A percentile compares a stretch with the other conserved stretches of the same genome.
Conservation (phyloP, 1,140 invertebrate genomes). For the Drosophila watanabei region DNA sequence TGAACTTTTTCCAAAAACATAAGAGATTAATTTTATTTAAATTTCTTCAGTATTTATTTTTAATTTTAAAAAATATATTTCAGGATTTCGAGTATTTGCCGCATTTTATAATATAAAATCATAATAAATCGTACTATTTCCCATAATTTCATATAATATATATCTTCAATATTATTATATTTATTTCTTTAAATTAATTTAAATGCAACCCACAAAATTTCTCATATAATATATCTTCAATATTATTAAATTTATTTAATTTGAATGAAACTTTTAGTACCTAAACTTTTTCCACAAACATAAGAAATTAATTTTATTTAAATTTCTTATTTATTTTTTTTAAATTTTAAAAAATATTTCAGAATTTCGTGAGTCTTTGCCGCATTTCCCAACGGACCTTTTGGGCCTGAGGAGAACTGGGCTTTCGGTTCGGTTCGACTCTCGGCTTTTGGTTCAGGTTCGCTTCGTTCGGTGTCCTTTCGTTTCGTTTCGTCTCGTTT, state of each 20-base stretch:
- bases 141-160: too few species aligned
- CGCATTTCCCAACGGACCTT: conserved; percentile 32
- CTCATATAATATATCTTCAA: too few species aligned
- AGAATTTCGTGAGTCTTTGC: not conserved
- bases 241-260: too few species aligned
- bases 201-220: too few species aligned
- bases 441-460: conserved; percentile 31
- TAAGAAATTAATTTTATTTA: too few species aligned
- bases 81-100: not conserved
- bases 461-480: conserved; percentile 25
- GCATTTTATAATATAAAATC: too few species aligned
- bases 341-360: not conserved
- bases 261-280: too few species aligned
- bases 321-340: not conserved
- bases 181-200: too few species aligned
- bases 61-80: not conserved
- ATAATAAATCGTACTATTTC: too few species aligned
- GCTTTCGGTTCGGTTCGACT: conserved; percentile 13
- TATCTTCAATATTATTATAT: too few species aligned
- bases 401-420: conserved; percentile 9
- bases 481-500: conserved; percentile 6
- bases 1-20: not conserved
- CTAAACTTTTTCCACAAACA: not conserved
- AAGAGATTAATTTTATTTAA: not conserved
- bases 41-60: not conserved